A percentile compares a stretch with the other conserved stretches of the same genome.
phyloP scores from a whole-genome alignment of 2,888 invertebrate genomes.

The Oligia latruncula region DNA sequence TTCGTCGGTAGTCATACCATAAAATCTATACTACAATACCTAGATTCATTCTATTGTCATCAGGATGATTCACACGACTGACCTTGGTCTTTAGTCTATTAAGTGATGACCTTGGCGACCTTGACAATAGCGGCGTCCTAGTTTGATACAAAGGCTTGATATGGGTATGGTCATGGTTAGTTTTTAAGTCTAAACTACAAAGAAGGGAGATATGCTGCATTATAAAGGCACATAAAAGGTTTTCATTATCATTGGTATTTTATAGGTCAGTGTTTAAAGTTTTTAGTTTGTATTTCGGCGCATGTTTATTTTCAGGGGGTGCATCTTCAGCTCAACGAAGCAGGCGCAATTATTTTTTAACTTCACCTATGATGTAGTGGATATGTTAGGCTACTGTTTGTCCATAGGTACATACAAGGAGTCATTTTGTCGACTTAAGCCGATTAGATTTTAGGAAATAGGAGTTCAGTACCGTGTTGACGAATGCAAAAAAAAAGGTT shows the following conservation, averaged over 20 bases:
- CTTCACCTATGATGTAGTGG: too few species aligned
- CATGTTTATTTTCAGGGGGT: too few species aligned
- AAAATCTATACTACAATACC: constrained; percentile 29
- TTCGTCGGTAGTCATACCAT: background rate
- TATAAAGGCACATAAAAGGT: background rate
- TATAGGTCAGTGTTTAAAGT: background rate
- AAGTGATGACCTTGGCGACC: constrained; percentile 36
- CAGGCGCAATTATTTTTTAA: too few species aligned
- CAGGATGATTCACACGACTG: constrained; percentile 17
- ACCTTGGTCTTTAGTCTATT: constrained; percentile 29
- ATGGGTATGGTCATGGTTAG: constrained; percentile 12
- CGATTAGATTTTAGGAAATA: too few species aligned
- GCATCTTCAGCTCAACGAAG: too few species aligned
- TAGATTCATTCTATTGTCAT: constrained; percentile 30
- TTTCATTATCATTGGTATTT: background rate
- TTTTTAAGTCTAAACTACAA: background rate
- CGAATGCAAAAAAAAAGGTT: too few species aligned
- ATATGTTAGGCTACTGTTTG: too few species aligned
- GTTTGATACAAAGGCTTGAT: constrained; percentile 35
- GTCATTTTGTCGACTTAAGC: too few species aligned
- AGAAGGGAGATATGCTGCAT: constrained; percentile 23
- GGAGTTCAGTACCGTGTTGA: too few species aligned
- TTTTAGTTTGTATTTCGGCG: background rate
- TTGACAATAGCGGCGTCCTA: constrained; percentile 28
- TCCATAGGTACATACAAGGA: too few species aligned